Conservation (phyloP, 2,113 vertebrate genomes). For the Nycticebus coucang region DNA sequence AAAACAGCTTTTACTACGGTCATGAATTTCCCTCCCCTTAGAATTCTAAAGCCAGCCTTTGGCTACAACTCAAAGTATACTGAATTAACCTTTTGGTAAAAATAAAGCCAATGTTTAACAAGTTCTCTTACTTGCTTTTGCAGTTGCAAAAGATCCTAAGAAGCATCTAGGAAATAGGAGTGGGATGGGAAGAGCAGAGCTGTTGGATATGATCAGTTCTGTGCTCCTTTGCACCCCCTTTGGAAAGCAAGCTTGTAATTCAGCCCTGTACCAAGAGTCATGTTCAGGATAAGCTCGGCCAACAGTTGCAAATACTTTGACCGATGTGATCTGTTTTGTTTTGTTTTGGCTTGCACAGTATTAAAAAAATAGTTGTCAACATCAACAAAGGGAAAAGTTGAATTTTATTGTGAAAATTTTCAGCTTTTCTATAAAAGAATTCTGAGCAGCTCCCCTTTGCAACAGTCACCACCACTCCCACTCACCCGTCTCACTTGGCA, state of each 20-base stretch:
- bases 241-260: neutral
- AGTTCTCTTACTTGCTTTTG: neutral
- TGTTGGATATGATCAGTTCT: neutral
- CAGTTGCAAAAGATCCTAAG: neutral
- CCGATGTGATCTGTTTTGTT: neutral
- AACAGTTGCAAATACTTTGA: neutral
- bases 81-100: neutral
- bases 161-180: neutral
- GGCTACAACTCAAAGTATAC: neutral
- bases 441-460: neutral
- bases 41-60: neutral
- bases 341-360: neutral
- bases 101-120: neutral
- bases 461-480: too few species aligned
- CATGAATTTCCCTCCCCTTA: neutral
- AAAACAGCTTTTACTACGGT: neutral
- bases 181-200: neutral
- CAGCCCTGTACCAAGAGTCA: neutral
- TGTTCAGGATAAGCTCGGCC: neutral
- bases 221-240: neutral
- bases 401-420: neutral
- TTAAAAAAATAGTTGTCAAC: neutral
- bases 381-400: neutral
- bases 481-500: neutral
- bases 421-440: neutral